A percentile compares a stretch with the other conserved stretches of the same genome.
Conservation (phyloP, 2,113 vertebrate species). For the Crypturellus undulatus region DNA sequence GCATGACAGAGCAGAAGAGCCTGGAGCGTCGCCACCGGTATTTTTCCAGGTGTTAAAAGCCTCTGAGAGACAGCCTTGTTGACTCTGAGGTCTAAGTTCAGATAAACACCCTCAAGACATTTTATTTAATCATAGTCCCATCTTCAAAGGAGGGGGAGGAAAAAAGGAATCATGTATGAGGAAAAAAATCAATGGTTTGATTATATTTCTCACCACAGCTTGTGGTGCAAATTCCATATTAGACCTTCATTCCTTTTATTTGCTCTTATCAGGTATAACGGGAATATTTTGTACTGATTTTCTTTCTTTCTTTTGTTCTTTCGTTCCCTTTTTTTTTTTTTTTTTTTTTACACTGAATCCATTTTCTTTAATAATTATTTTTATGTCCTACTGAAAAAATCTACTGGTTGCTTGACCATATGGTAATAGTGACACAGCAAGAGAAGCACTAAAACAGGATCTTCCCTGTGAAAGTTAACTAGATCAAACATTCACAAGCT, state of each 20-base stretch:
- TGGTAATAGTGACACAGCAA: neutral
- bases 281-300: neutral
- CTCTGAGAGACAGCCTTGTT: neutral
- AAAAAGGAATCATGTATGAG: neutral
- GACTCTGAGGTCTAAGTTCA: neutral
- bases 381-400: neutral
- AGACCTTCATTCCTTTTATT: neutral
- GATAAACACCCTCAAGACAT: neutral
- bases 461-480: neutral
- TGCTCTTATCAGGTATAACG: neutral
- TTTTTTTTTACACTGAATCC: fast-evolving
- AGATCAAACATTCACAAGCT: neutral
- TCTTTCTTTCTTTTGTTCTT: neutral
- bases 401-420: neutral
- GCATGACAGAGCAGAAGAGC: neutral
- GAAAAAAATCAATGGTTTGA: neutral
- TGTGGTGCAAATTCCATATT: neutral
- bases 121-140: neutral
- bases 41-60: neutral
- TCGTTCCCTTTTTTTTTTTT: no score
- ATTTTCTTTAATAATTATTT: neutral
- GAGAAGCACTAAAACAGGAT: neutral
- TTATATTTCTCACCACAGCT: neutral
- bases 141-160: neutral
- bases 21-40: neutral